These are phyloP conservation scores for Cheilosia pagana DNA, from an alignment of 2,888 invertebrate species.

Conservation along the genomic window DNA sequence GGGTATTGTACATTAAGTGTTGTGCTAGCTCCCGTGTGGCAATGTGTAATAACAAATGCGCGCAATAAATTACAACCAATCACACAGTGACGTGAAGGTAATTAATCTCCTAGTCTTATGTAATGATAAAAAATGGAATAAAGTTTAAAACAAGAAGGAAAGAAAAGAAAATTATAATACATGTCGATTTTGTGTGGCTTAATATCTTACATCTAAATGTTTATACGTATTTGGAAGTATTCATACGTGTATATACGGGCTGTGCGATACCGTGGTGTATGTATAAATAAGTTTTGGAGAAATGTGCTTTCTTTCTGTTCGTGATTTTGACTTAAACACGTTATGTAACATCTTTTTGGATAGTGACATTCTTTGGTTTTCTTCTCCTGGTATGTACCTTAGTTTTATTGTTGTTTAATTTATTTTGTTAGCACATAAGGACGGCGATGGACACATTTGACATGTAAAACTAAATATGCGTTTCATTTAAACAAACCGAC, in stretches of 20 bases:
- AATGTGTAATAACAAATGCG: conserved; percentile 60
- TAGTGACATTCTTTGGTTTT: conserved; percentile 68
- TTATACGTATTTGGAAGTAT: conserved; percentile 42
- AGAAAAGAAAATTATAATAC: conserved; percentile 19
- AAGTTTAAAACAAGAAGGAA: conserved; percentile 34
- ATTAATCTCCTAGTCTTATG: conserved; percentile 66
- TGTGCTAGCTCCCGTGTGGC: conserved; percentile 24
- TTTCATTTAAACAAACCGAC: conserved; percentile 3
- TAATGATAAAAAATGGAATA: conserved; percentile 65
- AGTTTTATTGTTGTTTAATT: conserved; percentile 24
- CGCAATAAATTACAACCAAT: conserved; percentile 64
- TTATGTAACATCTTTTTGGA: conserved; percentile 75
- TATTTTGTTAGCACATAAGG: conserved; percentile 30
- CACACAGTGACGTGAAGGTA: conserved; percentile 47
- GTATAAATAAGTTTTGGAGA: conserved; percentile 67
- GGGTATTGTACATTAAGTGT: conserved; percentile 61
- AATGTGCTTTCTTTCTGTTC: conserved; percentile 73
- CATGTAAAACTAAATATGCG: conserved; percentile 1
- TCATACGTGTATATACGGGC: conserved; percentile 54
- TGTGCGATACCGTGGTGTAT: conserved; percentile 60
- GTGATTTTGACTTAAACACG: conserved; percentile 72
- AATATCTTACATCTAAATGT: conserved; percentile 50
- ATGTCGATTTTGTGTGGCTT: conserved; percentile 1
- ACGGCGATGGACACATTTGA: neutral
- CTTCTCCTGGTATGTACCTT: conserved; percentile 68